Evolutionary conservation across 1,140 invertebrate species (phyloP).

Genomic region (Euschistus heros): DNA sequence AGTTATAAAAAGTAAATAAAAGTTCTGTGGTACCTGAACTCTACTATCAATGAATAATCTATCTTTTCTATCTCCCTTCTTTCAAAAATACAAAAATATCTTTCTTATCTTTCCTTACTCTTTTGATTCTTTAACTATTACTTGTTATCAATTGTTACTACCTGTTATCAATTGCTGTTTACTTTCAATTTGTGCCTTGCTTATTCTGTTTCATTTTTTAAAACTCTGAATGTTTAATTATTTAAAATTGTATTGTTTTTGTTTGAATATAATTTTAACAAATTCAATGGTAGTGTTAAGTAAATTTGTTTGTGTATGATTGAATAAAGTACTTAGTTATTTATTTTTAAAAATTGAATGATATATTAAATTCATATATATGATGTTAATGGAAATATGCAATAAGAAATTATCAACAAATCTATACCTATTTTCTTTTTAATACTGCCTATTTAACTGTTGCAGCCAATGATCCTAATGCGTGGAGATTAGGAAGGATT

Average conservation of each 20-base stretch:
- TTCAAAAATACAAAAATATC: no score
- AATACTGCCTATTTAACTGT: constrained; percentile 23
- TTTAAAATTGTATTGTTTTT: neutral
- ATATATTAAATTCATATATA: neutral
- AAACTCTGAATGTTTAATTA: neutral
- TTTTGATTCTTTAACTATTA: neutral
- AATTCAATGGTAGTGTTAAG: neutral
- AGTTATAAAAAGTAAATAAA: no score
- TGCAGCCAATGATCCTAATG: constrained; percentile 60
- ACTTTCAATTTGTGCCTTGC: no score
- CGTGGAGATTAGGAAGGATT: constrained; percentile 66
- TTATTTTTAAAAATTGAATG: neutral
- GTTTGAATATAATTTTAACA: neutral
- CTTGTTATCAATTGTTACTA: neutral
- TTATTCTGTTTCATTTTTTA: neutral
- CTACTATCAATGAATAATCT: no score
- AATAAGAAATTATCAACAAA: neutral
- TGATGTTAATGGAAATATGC: neutral
- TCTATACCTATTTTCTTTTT: constrained; percentile 4
- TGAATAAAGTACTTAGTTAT: neutral
- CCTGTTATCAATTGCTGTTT: no score
- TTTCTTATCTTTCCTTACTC: neutral
- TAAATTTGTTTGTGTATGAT: neutral
- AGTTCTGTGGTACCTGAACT: no score
- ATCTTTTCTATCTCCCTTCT: no score